Evolutionary conservation across 2,113 vertebrate species (phyloP), one percentile per base, ranked within the genome.

Genomic region (Gadus chalcogrammus): DNA sequence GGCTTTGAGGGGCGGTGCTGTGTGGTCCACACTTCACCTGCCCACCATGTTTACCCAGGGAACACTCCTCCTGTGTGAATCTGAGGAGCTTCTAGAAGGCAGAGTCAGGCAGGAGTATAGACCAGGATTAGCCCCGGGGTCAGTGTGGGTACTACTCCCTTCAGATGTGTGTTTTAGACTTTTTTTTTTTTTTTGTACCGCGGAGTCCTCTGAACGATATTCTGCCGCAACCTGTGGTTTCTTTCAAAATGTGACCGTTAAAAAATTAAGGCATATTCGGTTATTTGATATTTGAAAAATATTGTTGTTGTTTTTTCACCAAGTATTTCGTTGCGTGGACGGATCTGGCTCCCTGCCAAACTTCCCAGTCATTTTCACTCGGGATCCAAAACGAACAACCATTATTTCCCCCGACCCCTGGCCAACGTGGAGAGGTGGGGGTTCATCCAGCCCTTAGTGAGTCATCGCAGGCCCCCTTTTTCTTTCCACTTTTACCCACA

Each of bases 401-500:
- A 15, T 55, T 55, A 55, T 55, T 55, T 55, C 53, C 53, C 31
- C 31, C 12, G 16, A 16, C 53, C 53, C 12, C 5, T 55, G 53
- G 53, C 53, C 53, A 55, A 55, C 53, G 13, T 55, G 53, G 53
- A 16, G 53, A 16, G 53, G 53, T 24, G 5, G 16, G 53, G 5
- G 53, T 55, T 55, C 16, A 55, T 55, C 55, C 55, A 58, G 55
- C 15, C 2, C n/a, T 58, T n/a, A 58, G 55, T 58, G 55, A 58
- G 55, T 90, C 87, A 84, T 83, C 58, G 6, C 67, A 78, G 69
- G 53, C 78, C 15, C n/a, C 13, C 12, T 48, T 12, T 48, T 48
- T 48, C 8, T 58, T 58, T 58, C 55, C 55, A 78, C 85, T 81
- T 87, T 84, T 80, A 82, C 71, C 67, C 65, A 20, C 63, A 63